These are phyloP conservation scores for Tapirus indicus DNA, from an alignment of 2,797 vertebrate species.

Conservation along the genomic window DNA sequence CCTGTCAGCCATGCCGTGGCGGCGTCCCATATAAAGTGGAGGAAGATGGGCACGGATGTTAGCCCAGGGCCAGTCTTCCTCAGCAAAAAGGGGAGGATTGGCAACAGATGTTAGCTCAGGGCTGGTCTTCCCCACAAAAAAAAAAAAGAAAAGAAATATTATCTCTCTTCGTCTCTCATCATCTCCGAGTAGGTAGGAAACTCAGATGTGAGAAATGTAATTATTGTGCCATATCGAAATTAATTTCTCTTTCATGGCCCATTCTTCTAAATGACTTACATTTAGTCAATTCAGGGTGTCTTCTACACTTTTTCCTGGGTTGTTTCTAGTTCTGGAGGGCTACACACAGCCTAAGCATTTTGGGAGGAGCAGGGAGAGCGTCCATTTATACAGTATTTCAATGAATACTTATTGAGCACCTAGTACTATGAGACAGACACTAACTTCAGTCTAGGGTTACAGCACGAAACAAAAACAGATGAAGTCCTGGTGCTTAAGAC, in stretches of 20 bases:
- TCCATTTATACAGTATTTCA: constrained; percentile 24
- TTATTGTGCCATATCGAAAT: neutral
- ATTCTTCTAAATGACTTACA: constrained; percentile 7
- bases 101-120: too few species aligned
- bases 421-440: neutral
- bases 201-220: neutral
- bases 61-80: too few species aligned
- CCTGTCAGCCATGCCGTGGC: too few species aligned
- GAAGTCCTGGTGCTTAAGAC: neutral
- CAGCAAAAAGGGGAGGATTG: too few species aligned
- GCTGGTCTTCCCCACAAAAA: too few species aligned
- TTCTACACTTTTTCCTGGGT: neutral
- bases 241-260: neutral
- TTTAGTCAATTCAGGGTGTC: neutral
- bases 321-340: neutral
- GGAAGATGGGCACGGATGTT: too few species aligned
- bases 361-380: neutral
- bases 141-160: neutral
- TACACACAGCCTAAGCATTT: neutral
- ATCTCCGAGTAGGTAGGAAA: neutral
- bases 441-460: neutral
- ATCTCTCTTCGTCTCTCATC: constrained; percentile 6
- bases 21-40: too few species aligned
- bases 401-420: constrained; percentile 45
- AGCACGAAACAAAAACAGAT: neutral